Conservation (phyloP, 2,113 vertebrate species). For the Sciurus niger region DNA sequence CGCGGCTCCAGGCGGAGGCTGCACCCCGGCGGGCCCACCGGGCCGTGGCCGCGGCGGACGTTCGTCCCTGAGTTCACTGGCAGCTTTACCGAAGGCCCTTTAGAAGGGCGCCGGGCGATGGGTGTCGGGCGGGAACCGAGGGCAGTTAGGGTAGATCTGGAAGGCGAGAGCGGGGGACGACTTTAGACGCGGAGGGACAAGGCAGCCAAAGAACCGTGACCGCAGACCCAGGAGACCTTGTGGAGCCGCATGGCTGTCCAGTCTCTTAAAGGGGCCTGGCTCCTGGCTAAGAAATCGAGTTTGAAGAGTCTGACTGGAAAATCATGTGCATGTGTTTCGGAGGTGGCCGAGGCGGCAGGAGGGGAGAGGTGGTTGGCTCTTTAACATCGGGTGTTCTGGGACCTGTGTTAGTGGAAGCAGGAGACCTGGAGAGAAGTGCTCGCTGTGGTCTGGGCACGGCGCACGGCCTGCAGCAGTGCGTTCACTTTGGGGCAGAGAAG, state of each 20-base stretch:
- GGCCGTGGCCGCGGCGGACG: fast-evolving
- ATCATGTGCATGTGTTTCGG: background rate
- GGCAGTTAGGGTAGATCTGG: background rate
- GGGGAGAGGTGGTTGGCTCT: background rate
- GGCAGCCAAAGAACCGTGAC: background rate
- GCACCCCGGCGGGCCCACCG: no score
- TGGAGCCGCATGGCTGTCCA: background rate
- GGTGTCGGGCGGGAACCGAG: no score
- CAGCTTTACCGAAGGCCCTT: fast-evolving
- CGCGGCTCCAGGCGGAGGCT: no score
- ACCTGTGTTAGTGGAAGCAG: background rate
- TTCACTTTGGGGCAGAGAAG: background rate
- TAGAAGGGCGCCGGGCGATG: no score
- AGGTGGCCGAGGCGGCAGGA: background rate
- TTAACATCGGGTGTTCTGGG: background rate
- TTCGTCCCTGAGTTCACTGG: fast-evolving
- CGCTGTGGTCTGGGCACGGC: background rate
- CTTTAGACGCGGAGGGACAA: fast-evolving
- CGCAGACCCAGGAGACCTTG: background rate
- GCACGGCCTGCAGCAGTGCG: no score
- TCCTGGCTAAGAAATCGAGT: background rate
- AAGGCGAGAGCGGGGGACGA: background rate
- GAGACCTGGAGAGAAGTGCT: background rate
- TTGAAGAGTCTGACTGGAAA: background rate
- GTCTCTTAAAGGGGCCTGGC: background rate